Evolutionary conservation across 1,140 invertebrate species (phyloP), one percentile per base, ranked within the genome.

Genomic region (Listronotus oregonensis): DNA sequence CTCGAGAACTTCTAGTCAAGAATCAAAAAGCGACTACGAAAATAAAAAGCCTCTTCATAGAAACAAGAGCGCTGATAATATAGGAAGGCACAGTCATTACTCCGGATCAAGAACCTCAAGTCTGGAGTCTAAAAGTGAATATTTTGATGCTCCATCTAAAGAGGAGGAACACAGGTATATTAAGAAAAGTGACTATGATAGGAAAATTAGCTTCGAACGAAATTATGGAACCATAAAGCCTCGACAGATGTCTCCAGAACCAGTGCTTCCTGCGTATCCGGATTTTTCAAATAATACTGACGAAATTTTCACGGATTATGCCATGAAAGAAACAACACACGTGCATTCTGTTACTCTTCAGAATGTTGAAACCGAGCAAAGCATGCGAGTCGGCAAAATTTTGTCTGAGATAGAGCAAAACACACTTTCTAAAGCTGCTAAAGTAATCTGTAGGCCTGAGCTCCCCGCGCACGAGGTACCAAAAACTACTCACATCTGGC

Each of bases 11-110:
- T 87, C 87, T 4, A 88, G 86, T 73, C 85, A 85, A 39, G 87
- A 89, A 71, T 87, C 86, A 0, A 84, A 82, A 62, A 86, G 84
- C 72, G 86, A 88, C 69, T 86, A 84, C 61, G 86, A 87, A 69
- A 82, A 81, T 12, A 83, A 83, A 64, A 70, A 65, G 52, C 0
- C 75, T 60, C 40, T 72, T 5, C 64, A 50, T 10, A 72, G 69
- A 49, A 71, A 73, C 40, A 70, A 66, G 46, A 73, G 69, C 50
- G 61, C 63, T 2, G 75, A 76, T 12, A 65, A 63, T 37, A 40
- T 75, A 14, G 49, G 62, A 31, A 62, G 46, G 50, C 58, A 58
- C 32, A 64, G 43, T 21, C 58, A 66, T 11, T 67, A 70, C 64
- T 73, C 71, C 66, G 87, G 63, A 80, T 87, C 49, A 79, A 81